Conservation (phyloP, 2,888 invertebrate genomes). For the Hirudinaria manillensis region DNA sequence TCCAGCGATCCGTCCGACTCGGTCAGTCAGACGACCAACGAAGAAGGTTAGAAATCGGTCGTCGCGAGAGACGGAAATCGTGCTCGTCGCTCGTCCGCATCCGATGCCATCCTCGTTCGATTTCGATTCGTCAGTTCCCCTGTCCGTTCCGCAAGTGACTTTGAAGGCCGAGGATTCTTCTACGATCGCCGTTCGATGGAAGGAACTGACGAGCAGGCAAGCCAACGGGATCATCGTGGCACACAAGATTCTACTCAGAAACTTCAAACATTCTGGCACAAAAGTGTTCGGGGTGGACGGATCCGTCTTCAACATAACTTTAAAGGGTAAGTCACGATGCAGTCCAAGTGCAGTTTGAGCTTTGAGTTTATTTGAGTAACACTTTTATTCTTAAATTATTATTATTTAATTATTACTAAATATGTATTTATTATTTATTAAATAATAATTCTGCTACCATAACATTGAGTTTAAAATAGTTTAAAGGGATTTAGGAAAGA, state of each 20-base stretch:
- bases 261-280: neutral
- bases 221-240: constrained; percentile 5
- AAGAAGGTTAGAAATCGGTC: neutral
- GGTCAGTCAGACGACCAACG: constrained; percentile 10
- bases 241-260: neutral
- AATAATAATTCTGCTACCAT: too few species aligned
- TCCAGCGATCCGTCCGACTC: neutral
- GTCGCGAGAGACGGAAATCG: too few species aligned
- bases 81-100: neutral
- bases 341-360: too few species aligned
- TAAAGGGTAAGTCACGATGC: neutral
- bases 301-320: neutral
- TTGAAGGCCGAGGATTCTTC: neutral
- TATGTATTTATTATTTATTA: too few species aligned
- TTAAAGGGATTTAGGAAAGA: too few species aligned
- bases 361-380: too few species aligned
- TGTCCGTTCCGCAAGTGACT: constrained; percentile 12
- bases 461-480: too few species aligned
- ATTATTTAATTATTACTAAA: too few species aligned
- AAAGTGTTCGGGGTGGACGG: neutral
- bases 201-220: neutral
- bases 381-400: too few species aligned
- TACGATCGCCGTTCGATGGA: neutral
- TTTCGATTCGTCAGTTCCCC: neutral
- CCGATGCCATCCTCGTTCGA: neutral